These are phyloP conservation scores for Macrocentrus cingulum DNA, from an alignment of 1,140 invertebrate species.

Conservation along the genomic window DNA sequence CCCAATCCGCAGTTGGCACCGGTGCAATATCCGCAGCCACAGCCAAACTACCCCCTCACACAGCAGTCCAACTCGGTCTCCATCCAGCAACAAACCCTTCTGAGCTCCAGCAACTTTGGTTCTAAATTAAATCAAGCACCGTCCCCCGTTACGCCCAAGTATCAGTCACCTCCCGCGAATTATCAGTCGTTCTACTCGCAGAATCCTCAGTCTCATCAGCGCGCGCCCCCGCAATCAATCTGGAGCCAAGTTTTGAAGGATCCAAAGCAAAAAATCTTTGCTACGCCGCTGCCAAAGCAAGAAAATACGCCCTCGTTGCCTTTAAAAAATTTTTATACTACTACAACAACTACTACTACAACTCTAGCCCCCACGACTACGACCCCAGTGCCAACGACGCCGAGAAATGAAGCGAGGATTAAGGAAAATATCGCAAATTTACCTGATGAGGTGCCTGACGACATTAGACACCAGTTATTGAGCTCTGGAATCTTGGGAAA, in stretches of 20 bases:
- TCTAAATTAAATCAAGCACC: slow-evolving; percentile 49
- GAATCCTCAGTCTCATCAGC: slow-evolving; percentile 38
- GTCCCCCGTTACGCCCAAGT: slow-evolving; percentile 32
- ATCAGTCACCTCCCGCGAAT: slow-evolving; percentile 26
- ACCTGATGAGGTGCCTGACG: slow-evolving; percentile 84
- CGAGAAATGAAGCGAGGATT: slow-evolving; percentile 60
- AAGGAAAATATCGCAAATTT: slow-evolving; percentile 63
- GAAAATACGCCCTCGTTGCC: slow-evolving; percentile 28
- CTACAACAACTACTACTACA: slow-evolving; percentile 29
- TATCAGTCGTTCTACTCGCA: slow-evolving; percentile 43
- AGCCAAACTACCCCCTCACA: slow-evolving; percentile 35
- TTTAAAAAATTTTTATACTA: slow-evolving; percentile 32
- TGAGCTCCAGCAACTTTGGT: slow-evolving; percentile 41
- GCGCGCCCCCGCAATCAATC: slow-evolving; percentile 36
- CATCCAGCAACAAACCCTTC: slow-evolving; percentile 41
- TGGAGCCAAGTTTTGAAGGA: slow-evolving; percentile 41
- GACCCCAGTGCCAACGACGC: slow-evolving; percentile 33
- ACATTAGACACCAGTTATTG: slow-evolving; percentile 78
- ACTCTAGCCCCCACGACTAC: slow-evolving; percentile 33
- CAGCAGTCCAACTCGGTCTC: slow-evolving; percentile 32
- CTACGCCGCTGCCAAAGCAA: slow-evolving; percentile 43
- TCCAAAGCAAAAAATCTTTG: slow-evolving; percentile 48
- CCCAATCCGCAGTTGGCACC: slow-evolving; percentile 37
- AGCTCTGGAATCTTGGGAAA: slow-evolving; percentile 83
- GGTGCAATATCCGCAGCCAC: slow-evolving; percentile 31